Evolutionary conservation across 2,888 invertebrate genomes (phyloP).

Genomic region (Noctua janthe): DNA sequence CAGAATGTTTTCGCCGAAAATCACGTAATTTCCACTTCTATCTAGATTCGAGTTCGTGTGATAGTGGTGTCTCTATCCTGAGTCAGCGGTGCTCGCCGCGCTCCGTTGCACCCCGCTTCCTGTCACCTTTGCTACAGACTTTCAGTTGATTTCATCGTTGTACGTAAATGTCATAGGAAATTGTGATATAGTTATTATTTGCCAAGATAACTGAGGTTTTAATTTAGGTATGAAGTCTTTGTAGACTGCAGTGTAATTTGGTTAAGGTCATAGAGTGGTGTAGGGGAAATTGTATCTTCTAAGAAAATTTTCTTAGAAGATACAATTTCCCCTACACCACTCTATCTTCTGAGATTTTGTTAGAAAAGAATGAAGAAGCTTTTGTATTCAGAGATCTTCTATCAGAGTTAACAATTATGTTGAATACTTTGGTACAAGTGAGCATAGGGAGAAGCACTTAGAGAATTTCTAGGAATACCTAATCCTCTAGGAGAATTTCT

Average conservation of each 20-base stretch:
- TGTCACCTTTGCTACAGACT: slow-evolving; percentile 88
- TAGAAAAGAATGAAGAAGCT: not conserved
- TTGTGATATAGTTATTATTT: slow-evolving; percentile 63
- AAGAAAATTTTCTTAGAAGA: not conserved
- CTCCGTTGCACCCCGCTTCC: slow-evolving; percentile 87
- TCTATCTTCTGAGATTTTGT: not conserved
- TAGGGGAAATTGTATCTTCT: not conserved
- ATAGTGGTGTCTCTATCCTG: slow-evolving; percentile 78
- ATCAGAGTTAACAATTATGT: not conserved
- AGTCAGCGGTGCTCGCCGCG: slow-evolving; percentile 84
- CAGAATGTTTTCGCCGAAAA: not conserved
- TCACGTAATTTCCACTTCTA: not conserved
- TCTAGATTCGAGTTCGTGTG: slow-evolving; percentile 71
- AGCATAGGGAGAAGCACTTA: not conserved
- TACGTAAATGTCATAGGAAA: slow-evolving; percentile 82
- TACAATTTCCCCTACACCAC: too few relatives aligned
- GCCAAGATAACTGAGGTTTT: slow-evolving; percentile 8
- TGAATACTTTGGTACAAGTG: not conserved
- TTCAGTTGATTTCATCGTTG: slow-evolving; percentile 88
- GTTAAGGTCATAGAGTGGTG: not conserved
- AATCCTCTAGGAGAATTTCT: not conserved
- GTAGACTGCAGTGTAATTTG: not conserved
- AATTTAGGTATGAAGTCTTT: not conserved
- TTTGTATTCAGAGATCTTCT: not conserved
- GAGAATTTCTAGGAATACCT: not conserved